Percentiles rank a stretch among this genome's conserved stretches.
Evolutionary conservation across 2,888 invertebrate genomes (phyloP).

Genomic region (Lacanobia oleracea): DNA sequence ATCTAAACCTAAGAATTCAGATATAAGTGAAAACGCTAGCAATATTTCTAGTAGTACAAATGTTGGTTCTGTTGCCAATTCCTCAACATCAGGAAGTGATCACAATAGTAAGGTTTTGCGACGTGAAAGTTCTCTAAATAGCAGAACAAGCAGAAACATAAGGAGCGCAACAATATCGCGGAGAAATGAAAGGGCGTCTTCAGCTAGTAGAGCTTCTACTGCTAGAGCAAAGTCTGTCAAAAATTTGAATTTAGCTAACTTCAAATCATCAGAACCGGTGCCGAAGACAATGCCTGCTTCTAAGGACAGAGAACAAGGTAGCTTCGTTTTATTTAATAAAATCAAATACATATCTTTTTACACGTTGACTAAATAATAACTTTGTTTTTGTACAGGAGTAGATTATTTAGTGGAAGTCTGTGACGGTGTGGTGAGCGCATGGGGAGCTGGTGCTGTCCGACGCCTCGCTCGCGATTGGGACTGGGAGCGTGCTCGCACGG

Average conservation of each 20-base stretch:
- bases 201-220: conserved; percentile 91
- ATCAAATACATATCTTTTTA: background rate
- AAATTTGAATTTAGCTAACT: conserved; percentile 79
- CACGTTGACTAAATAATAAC: background rate
- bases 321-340: background rate
- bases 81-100: conserved; percentile 88
- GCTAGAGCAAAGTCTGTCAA: conserved; percentile 91
- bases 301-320: conserved; percentile 94
- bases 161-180: conserved; percentile 88
- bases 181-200: conserved; percentile 85
- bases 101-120: conserved; percentile 82
- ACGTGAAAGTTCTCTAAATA: conserved; percentile 84
- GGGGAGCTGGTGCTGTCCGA: conserved; percentile 96
- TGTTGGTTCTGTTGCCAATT: conserved; percentile 84
- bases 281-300: conserved; percentile 85
- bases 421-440: conserved; percentile 95
- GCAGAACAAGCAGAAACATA: conserved; percentile 83
- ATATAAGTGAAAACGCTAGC: conserved; percentile 85
- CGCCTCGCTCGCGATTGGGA: conserved; percentile 96
- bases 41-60: conserved; percentile 86
- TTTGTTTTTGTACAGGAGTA: conserved; percentile 90
- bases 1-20: conserved; percentile 78
- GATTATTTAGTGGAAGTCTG: conserved; percentile 97
- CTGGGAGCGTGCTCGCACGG: conserved; percentile 93
- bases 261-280: conserved; percentile 88